Evolutionary conservation across 2,113 vertebrate species (phyloP).

Genomic region (Erinaceus europaeus): DNA sequence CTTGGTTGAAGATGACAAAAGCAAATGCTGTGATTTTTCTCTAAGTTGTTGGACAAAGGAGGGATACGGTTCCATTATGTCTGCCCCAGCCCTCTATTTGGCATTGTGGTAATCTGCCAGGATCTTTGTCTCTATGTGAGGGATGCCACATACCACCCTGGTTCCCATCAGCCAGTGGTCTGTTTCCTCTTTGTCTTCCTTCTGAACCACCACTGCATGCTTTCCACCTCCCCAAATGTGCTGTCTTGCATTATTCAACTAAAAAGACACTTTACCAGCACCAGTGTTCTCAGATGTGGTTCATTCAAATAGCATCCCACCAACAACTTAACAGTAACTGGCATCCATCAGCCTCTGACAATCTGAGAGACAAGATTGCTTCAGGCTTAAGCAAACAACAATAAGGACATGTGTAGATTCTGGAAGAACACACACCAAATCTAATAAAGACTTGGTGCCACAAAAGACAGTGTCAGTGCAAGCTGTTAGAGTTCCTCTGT

Average conservation of each 20-base stretch:
- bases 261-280: slow-evolving; percentile 65
- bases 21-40: slow-evolving; percentile 46
- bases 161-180: slow-evolving; percentile 68
- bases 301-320: slow-evolving; percentile 56
- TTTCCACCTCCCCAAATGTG: slow-evolving; percentile 65
- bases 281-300: slow-evolving; percentile 68
- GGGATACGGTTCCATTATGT: slow-evolving; percentile 38
- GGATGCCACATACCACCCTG: slow-evolving; percentile 61
- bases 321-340: slow-evolving; percentile 53
- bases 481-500: neutral
- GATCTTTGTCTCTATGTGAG: slow-evolving; percentile 66
- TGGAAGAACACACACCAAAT: slow-evolving; percentile 57
- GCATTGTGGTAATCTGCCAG: slow-evolving; percentile 59
- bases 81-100: slow-evolving; percentile 46
- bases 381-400: slow-evolving; percentile 63
- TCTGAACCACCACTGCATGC: slow-evolving; percentile 62
- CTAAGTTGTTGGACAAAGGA: slow-evolving; percentile 50
- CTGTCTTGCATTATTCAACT: slow-evolving; percentile 68
- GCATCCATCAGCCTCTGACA: slow-evolving; percentile 60
- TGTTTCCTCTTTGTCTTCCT: slow-evolving; percentile 73
- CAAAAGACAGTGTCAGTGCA: neutral
- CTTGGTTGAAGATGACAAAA: slow-evolving; percentile 27
- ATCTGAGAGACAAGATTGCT: slow-evolving; percentile 39
- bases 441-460: slow-evolving; percentile 56
- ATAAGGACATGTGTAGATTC: slow-evolving; percentile 68